Conservation (phyloP, 2,888 invertebrate species). For the Myopa testacea region DNA sequence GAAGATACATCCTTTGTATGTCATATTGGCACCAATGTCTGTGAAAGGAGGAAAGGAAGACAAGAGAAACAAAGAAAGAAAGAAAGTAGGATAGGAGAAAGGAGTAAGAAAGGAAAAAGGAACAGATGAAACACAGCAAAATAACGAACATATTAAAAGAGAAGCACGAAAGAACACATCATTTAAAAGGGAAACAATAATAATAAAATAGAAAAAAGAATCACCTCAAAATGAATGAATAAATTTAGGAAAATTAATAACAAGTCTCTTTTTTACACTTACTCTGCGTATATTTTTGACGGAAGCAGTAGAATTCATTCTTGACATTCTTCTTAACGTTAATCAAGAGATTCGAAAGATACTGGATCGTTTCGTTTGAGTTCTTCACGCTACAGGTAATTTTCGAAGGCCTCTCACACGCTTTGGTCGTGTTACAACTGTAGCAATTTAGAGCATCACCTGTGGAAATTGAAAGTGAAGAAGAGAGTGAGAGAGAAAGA, state of each 20-base stretch:
- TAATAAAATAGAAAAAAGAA: not conserved
- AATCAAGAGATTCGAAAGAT: constrained; percentile 2
- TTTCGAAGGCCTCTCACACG: constrained; percentile 26
- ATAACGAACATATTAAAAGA: not conserved
- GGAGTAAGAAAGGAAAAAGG: not conserved
- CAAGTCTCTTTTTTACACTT: constrained; percentile 40
- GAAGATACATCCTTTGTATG: constrained; percentile 21
- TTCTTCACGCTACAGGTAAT: constrained; percentile 32
- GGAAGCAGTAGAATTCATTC: constrained; percentile 49
- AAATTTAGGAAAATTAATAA: not conserved
- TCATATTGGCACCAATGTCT: constrained; percentile 12
- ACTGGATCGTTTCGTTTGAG: constrained; percentile 28
- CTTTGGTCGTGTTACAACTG: constrained; percentile 30
- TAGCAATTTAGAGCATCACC: constrained; percentile 36
- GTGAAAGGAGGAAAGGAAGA: not conserved
- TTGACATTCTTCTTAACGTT: constrained; percentile 27
- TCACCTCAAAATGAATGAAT: not conserved
- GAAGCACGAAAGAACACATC: too few relatives aligned
- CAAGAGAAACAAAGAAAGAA: not conserved
- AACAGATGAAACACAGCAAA: not conserved
- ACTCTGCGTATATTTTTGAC: constrained; percentile 49
- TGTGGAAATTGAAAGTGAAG: not conserved
- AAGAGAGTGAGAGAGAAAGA: not conserved
- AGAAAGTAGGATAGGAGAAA: too few relatives aligned
- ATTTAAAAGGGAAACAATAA: not conserved